These are phyloP conservation scores for Julus scanicus DNA, from an alignment of 2,888 invertebrate genomes.

Conservation along the genomic window DNA sequence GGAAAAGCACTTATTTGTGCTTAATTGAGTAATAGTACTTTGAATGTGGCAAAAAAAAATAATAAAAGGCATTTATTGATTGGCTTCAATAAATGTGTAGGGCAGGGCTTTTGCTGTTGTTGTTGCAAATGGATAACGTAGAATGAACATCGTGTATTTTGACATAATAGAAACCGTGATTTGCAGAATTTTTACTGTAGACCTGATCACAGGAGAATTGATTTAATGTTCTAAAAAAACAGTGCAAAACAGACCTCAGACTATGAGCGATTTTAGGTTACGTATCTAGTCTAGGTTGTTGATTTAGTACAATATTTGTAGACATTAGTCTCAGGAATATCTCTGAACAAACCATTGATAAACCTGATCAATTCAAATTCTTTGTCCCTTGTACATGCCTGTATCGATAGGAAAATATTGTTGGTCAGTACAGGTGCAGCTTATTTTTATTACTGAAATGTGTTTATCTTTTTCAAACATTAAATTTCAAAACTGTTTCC, in stretches of 20 bases:
- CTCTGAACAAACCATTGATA: too few relatives aligned
- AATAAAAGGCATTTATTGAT: neutral
- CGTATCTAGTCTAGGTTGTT: neutral
- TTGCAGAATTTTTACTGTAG: neutral
- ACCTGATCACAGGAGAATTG: neutral
- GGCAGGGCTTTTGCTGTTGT: neutral
- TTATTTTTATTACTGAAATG: too few relatives aligned
- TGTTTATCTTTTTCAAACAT: too few relatives aligned
- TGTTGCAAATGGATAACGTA: neutral
- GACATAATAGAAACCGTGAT: conserved; percentile 21
- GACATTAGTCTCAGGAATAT: neutral
- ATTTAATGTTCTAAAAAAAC: neutral
- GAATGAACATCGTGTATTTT: neutral
- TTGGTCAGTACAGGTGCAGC: too few relatives aligned
- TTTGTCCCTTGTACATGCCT: too few relatives aligned
- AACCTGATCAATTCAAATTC: too few relatives aligned
- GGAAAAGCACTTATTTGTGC: too few relatives aligned
- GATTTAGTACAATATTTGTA: neutral
- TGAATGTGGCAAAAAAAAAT: too few relatives aligned
- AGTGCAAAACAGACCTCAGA: neutral
- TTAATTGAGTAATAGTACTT: too few relatives aligned
- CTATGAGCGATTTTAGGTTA: too few relatives aligned
- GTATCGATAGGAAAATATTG: neutral
- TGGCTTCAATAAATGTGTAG: neutral
- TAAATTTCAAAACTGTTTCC: too few relatives aligned